These are phyloP conservation scores for Tanaodytes sp. DNA, from an alignment of 2,888 invertebrate genomes.

Conservation along the genomic window DNA sequence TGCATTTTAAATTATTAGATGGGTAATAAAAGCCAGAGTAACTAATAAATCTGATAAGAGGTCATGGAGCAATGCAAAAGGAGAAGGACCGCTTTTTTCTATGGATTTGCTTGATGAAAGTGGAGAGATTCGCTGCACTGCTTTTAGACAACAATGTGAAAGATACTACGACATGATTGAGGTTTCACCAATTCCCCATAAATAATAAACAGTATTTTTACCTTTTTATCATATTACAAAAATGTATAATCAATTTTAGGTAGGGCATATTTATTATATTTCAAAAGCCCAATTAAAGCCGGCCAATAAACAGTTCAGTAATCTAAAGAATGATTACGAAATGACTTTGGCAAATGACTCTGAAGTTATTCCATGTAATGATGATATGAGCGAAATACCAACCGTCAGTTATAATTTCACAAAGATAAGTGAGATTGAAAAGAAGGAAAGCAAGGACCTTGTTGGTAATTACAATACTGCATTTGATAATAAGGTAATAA, in stretches of 20 bases:
- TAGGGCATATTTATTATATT: slow-evolving; percentile 89
- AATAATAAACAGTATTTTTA: no score
- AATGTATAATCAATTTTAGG: slow-evolving; percentile 72
- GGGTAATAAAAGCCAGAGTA: slow-evolving; percentile 93
- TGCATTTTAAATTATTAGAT: slow-evolving; percentile 77
- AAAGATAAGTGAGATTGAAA: slow-evolving; percentile 81
- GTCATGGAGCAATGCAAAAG: slow-evolving; percentile 92
- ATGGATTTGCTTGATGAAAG: slow-evolving; percentile 94
- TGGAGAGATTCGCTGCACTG: slow-evolving; percentile 94
- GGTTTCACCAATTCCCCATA: no score
- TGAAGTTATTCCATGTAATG: slow-evolving; percentile 73
- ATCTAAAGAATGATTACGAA: slow-evolving; percentile 94
- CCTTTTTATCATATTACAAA: slow-evolving; percentile 9
- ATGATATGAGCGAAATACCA: slow-evolving; percentile 78
- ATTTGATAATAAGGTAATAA: no score
- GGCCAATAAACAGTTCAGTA: slow-evolving; percentile 91
- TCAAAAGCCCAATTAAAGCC: slow-evolving; percentile 89
- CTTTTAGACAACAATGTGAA: slow-evolving; percentile 89
- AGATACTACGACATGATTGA: slow-evolving; percentile 91
- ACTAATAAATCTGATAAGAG: slow-evolving; percentile 86
- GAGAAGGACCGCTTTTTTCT: slow-evolving; percentile 94
- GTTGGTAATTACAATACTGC: slow-evolving; percentile 77
- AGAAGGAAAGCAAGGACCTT: slow-evolving; percentile 78
- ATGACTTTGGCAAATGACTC: slow-evolving; percentile 90
- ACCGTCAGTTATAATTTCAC: slow-evolving; percentile 75